A percentile compares a stretch with the other conserved stretches of the same genome.
Conservation (phyloP, 2,888 invertebrate species). For the Mythimna ferrago region DNA sequence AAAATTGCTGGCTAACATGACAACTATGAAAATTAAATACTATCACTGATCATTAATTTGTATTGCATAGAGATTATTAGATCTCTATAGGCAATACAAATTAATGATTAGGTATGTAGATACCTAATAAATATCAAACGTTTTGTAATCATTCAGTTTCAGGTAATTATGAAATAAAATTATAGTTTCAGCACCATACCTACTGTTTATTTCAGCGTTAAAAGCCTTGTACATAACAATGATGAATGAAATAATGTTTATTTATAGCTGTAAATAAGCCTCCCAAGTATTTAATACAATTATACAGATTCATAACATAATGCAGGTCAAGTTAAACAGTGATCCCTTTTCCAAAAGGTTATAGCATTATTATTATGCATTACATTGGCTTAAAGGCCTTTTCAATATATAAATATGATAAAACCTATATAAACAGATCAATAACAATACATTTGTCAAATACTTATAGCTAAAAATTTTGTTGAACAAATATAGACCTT, state of each 20-base stretch:
- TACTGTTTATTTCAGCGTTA: constrained; percentile 45
- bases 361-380: constrained; percentile 51
- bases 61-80: not conserved
- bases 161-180: constrained; percentile 6
- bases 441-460: constrained; percentile 11
- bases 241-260: constrained; percentile 31
- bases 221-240: constrained; percentile 26
- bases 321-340: constrained; percentile 42
- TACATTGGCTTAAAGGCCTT: constrained; percentile 45
- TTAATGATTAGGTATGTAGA: too few species aligned
- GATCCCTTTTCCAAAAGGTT: constrained; percentile 43
- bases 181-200: constrained; percentile 33
- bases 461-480: constrained; percentile 8
- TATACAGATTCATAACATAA: constrained; percentile 36
- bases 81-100: too few species aligned
- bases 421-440: constrained; percentile 27
- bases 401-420: constrained; percentile 27
- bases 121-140: not conserved
- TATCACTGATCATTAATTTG: not conserved
- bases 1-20: constrained; percentile 16
- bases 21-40: constrained; percentile 10
- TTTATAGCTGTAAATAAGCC: constrained; percentile 18
- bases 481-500: constrained; percentile 5
- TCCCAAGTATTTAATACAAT: constrained; percentile 20
- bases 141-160: not conserved